phyloP scores from a whole-genome alignment of 2,797 vertebrate species.

The Dipus sagitta region DNA sequence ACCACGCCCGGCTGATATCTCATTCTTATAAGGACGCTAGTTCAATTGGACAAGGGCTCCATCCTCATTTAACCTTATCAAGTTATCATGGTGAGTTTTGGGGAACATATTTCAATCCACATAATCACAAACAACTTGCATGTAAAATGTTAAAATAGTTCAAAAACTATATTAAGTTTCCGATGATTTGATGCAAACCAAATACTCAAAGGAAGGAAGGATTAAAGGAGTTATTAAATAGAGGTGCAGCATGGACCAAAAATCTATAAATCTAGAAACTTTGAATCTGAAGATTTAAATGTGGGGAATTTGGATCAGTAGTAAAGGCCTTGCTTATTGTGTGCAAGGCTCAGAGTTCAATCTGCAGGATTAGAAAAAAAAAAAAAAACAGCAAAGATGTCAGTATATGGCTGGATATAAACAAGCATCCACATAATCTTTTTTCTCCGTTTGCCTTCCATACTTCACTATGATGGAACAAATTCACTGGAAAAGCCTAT shows the following conservation, averaged over 20 bases:
- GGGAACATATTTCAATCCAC: background rate
- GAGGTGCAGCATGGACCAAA: background rate
- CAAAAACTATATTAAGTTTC: background rate
- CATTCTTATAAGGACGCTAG: no score
- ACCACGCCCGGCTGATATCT: no score
- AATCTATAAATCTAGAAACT: background rate
- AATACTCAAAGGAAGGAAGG: background rate
- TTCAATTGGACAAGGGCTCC: no score
- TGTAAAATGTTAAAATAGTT: background rate
- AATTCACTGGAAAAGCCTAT: constrained; percentile 1
- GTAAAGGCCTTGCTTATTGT: no score
- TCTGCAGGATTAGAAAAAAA: no score
- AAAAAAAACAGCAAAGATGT: no score
- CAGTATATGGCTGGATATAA: background rate
- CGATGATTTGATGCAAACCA: background rate
- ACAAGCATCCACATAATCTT: background rate
- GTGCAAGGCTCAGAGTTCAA: no score
- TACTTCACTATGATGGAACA: constrained; percentile 16
- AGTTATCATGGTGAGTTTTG: background rate
- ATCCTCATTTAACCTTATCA: no score
- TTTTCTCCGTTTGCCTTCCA: background rate
- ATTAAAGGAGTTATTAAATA: background rate
- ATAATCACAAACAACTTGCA: background rate
- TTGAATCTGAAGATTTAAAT: constrained; percentile 20
- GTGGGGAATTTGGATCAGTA: background rate